Base-by-base conservation (phyloP, 2,888 invertebrate genomes). In the Autographa pulchrina region DNA sequence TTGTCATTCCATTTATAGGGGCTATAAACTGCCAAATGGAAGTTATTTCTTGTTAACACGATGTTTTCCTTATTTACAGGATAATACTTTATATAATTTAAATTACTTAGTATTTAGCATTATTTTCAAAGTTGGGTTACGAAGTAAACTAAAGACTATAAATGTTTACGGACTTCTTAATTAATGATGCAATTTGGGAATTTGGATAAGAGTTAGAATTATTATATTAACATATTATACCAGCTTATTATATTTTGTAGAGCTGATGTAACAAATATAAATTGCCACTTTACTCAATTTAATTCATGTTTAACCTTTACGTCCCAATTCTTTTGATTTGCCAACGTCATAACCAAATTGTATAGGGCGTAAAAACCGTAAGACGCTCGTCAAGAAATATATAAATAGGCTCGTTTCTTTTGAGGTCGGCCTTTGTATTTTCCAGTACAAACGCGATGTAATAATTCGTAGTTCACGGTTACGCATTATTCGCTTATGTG, bases 401-500 rank as follows among this genome's bases (percentile, higher is more conserved):
- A 70, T 52, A 66, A 77, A 79, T 73, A 66, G 77, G 73, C 75
- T 75, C 77, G 81, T 81, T 80, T 80, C 68, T 76, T 79, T 83
- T 75, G 63, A 72, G 80, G 72, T 62, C 70, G 69, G 70, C 78
- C 74, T 77, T 82, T 86, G 81, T 79, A 74, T 79, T 81, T 79
- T 74, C 63, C 62, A 63, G 72, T 52, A 65, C 59, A 70, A 70
- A 65, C 52, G 75, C 77, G 71, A 77, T 74, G 78, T 83, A 85
- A 88, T 86, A 90, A 90, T 88, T 89, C 87, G 83, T 89, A 90
- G 91, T 93, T 92, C 91, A 92, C 87, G 92, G 92, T 88, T 91
- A 92, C 89, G 88, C 88, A 84, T 88, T 88, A 84, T 88, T 88
- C 85, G 85, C 84, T 84, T 88, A 81, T 86, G 86, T 86, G 87